Evolutionary conservation across 2,113 vertebrate species (phyloP).

Genomic region (Phylloscopus trochiloides): DNA sequence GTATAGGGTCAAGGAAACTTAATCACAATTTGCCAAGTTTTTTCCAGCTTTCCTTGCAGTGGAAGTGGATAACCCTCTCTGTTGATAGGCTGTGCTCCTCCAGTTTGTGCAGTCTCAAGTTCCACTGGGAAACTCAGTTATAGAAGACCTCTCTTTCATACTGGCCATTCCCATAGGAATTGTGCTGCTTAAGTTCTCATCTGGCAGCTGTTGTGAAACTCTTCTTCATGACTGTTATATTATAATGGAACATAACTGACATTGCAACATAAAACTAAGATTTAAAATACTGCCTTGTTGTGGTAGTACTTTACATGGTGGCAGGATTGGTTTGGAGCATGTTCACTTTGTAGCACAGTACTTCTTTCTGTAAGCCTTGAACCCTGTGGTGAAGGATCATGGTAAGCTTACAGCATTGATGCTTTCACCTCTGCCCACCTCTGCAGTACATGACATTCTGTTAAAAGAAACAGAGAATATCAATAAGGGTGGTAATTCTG

Average conservation of each 20-base stretch:
- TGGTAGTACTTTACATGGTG: not conserved
- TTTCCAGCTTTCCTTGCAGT: not conserved
- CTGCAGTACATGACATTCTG: not conserved
- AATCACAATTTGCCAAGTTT: not conserved
- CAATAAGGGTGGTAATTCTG: not conserved
- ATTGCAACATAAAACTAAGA: not conserved
- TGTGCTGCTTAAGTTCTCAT: not conserved
- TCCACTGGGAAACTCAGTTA: not conserved
- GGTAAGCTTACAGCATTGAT: not conserved
- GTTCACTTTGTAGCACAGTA: not conserved
- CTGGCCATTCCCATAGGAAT: not conserved
- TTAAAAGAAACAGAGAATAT: not conserved
- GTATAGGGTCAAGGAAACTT: not conserved
- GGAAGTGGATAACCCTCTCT: not conserved
- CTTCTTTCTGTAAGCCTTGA: not conserved
- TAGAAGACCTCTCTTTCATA: not conserved
- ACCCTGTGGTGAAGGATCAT: not conserved
- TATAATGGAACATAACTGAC: not conserved
- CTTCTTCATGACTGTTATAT: not conserved
- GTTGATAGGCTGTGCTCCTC: not conserved
- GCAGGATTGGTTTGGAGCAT: not conserved
- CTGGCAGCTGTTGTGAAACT: constrained; percentile 1
- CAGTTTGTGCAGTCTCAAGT: not conserved
- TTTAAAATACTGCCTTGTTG: not conserved
- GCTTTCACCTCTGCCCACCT: not conserved